Conservation (phyloP, 2,888 invertebrate genomes). For the Eucriotettix oculatus region DNA sequence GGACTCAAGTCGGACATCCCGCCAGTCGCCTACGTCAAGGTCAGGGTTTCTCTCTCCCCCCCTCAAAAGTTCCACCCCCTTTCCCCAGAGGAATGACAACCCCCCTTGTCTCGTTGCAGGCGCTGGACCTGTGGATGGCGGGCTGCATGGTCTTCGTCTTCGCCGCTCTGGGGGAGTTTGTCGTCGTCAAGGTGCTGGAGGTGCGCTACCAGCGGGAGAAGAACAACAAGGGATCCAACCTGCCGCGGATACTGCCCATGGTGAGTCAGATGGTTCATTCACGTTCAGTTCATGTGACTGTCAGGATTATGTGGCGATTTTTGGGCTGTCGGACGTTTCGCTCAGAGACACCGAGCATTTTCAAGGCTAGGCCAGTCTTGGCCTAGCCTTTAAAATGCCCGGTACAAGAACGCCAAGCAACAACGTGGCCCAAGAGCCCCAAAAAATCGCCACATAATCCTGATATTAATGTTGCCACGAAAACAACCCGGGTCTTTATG, state of each 20-base stretch:
- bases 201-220: conserved; percentile 44
- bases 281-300: background rate
- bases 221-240: conserved; percentile 36
- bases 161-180: conserved; percentile 66
- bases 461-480: no score
- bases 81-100: background rate
- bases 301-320: background rate
- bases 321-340: no score
- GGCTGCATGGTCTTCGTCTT: conserved; percentile 79
- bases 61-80: no score
- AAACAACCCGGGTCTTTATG: no score
- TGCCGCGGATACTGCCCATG: conserved; percentile 29
- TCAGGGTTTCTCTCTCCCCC: no score
- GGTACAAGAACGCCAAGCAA: no score
- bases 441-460: no score
- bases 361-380: no score
- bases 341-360: no score
- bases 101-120: conserved; percentile 29
- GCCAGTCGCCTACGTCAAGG: conserved; percentile 75
- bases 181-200: conserved; percentile 65
- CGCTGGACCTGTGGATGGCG: conserved; percentile 75
- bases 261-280: conserved; percentile 20
- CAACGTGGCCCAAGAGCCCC: no score
- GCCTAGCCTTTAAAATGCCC: no score
- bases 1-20: conserved; percentile 67